Evolutionary conservation across 1,140 invertebrate species (phyloP).

Genomic region (Bombus vancouverensis): DNA sequence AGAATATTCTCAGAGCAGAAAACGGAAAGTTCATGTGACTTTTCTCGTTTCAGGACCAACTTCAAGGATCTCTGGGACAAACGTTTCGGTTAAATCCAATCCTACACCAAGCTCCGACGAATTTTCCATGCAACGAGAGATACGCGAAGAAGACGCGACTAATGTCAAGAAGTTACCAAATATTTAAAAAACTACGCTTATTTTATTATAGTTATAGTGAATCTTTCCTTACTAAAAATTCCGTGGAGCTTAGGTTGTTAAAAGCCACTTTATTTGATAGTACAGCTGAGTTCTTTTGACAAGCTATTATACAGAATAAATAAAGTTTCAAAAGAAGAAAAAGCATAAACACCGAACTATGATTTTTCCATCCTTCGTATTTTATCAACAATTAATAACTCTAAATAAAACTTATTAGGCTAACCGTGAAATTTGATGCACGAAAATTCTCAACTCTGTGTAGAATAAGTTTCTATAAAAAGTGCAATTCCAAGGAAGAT

Average conservation of each 20-base stretch:
- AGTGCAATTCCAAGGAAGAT: too few species aligned
- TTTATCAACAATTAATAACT: background rate
- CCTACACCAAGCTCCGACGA: background rate
- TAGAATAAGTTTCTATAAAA: too few species aligned
- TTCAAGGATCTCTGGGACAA: conserved; percentile 53
- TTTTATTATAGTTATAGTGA: background rate
- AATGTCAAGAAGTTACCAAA: background rate
- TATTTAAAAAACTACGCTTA: background rate
- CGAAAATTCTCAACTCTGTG: too few species aligned
- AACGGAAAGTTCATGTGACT: background rate
- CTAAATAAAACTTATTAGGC: too few species aligned
- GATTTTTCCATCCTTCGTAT: background rate
- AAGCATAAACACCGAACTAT: background rate
- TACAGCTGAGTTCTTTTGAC: background rate
- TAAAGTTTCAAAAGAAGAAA: background rate
- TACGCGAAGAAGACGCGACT: background rate
- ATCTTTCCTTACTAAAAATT: background rate
- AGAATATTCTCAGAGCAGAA: too few species aligned
- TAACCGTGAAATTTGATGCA: too few species aligned
- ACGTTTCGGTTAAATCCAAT: conserved; percentile 39
- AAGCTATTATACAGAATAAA: background rate
- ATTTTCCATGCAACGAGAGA: background rate
- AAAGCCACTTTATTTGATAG: background rate
- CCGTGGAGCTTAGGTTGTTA: background rate
- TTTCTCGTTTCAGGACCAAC: conserved; percentile 16